Evolutionary conservation across 2,888 invertebrate genomes (phyloP).

Genomic region (Sclerodermus sp.): DNA sequence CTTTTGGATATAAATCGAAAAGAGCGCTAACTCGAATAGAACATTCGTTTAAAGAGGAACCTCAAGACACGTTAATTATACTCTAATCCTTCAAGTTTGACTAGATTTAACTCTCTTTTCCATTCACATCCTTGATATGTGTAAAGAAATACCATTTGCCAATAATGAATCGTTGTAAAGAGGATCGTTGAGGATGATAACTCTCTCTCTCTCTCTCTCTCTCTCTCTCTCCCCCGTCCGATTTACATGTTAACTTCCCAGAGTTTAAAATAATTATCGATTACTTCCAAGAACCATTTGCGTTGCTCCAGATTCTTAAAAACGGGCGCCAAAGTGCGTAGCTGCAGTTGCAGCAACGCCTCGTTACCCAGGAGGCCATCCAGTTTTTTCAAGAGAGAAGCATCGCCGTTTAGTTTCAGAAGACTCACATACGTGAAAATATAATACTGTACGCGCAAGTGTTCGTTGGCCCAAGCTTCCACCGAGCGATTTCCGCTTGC

Average conservation of each 20-base stretch:
- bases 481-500: slow-evolving; percentile 80
- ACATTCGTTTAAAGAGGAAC: too few species aligned
- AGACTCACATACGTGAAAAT: slow-evolving; percentile 81
- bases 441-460: slow-evolving; percentile 74
- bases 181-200: too few species aligned
- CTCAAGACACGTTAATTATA: too few species aligned
- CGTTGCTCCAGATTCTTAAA: slow-evolving; percentile 74
- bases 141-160: not conserved
- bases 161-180: too few species aligned
- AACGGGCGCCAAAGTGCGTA: slow-evolving; percentile 76
- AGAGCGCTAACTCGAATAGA: too few species aligned
- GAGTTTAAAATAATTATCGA: slow-evolving; percentile 86
- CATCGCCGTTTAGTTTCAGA: slow-evolving; percentile 80
- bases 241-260: slow-evolving; percentile 91
- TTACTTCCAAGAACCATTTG: slow-evolving; percentile 84
- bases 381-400: slow-evolving; percentile 68
- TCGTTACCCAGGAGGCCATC: slow-evolving; percentile 78
- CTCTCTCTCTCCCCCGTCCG: too few species aligned
- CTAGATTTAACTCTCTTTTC: not conserved
- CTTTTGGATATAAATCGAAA: too few species aligned
- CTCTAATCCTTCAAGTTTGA: too few species aligned
- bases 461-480: slow-evolving; percentile 74
- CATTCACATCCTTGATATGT: not conserved
- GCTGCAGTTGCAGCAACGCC: slow-evolving; percentile 79
- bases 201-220: too few species aligned